A percentile compares a stretch with the other conserved stretches of the same genome.
phyloP scores from a whole-genome alignment of 1,140 invertebrate species.

The Drosophila nannoptera region DNA sequence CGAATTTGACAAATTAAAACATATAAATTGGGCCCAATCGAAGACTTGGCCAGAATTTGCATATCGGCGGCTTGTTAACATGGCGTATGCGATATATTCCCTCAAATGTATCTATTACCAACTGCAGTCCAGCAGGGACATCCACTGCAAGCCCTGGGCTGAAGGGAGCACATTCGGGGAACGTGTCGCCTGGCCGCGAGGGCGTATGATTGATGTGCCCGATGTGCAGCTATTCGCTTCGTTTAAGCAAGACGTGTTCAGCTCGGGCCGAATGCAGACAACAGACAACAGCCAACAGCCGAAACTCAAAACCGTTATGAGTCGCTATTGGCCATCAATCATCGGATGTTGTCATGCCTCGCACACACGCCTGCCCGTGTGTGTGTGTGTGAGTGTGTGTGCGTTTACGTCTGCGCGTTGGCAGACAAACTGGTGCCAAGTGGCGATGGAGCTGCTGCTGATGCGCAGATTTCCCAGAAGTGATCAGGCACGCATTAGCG shows the following conservation, averaged over 20 bases:
- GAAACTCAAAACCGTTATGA: slow-evolving; percentile 66
- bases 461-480: slow-evolving; percentile 40
- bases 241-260: slow-evolving; percentile 30
- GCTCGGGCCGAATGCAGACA: slow-evolving; percentile 40
- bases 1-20: slow-evolving; percentile 56
- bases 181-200: slow-evolving; percentile 37
- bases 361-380: not conserved
- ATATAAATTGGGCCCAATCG: slow-evolving; percentile 45
- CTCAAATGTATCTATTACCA: too few species aligned
- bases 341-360: slow-evolving; percentile 42
- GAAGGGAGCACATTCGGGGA: slow-evolving; percentile 33
- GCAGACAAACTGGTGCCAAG: slow-evolving; percentile 68
- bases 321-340: slow-evolving; percentile 63
- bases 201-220: slow-evolving; percentile 68
- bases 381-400: slow-evolving; percentile 11
- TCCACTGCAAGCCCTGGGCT: slow-evolving; percentile 34
- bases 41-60: slow-evolving; percentile 9
- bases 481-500: slow-evolving; percentile 20
- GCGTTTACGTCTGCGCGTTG: slow-evolving; percentile 46
- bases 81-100: slow-evolving; percentile 18
- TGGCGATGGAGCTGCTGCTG: slow-evolving; percentile 28
- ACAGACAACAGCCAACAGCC: slow-evolving; percentile 42
- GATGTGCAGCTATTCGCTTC: slow-evolving; percentile 46
- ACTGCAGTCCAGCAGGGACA: not conserved
- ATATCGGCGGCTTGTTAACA: not conserved